These are phyloP conservation scores for Pseudorhiza aurosa DNA, from an alignment of 30 jellyfish, hydroid and myxozoan species.

Conservation along the genomic window DNA sequence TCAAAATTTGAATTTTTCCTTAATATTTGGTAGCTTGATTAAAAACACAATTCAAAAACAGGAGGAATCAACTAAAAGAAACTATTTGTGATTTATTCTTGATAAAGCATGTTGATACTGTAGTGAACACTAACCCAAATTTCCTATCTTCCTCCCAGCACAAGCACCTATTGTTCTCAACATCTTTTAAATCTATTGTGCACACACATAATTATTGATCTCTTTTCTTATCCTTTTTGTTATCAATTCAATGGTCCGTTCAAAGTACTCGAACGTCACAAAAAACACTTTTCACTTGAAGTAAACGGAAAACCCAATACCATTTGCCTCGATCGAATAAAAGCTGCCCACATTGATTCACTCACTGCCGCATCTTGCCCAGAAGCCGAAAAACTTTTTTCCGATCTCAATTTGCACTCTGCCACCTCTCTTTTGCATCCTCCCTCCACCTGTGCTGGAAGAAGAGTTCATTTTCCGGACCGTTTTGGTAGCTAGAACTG, in stretches of 20 bases:
- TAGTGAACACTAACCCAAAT: too few species aligned
- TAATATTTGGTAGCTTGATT: too few species aligned
- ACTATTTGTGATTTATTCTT: not conserved
- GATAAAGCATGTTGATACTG: not conserved
- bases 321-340: slow-evolving; percentile 7
- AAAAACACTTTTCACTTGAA: not conserved
- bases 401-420: not conserved
- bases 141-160: too few species aligned
- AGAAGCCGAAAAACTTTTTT: too few species aligned
- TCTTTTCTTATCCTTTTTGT: too few species aligned
- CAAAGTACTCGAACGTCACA: too few species aligned
- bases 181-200: too few species aligned
- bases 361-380: slow-evolving; percentile 2
- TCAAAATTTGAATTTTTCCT: too few species aligned
- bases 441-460: not conserved
- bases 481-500: not conserved
- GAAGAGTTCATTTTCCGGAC: not conserved
- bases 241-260: too few species aligned
- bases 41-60: too few species aligned
- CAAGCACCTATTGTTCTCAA: too few species aligned
- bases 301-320: not conserved
- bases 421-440: not conserved
- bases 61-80: not conserved
- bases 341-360: slow-evolving; percentile 7
- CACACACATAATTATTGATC: too few species aligned